Conservation (phyloP, 2,113 vertebrate species). For the Amia ocellicauda region DNA sequence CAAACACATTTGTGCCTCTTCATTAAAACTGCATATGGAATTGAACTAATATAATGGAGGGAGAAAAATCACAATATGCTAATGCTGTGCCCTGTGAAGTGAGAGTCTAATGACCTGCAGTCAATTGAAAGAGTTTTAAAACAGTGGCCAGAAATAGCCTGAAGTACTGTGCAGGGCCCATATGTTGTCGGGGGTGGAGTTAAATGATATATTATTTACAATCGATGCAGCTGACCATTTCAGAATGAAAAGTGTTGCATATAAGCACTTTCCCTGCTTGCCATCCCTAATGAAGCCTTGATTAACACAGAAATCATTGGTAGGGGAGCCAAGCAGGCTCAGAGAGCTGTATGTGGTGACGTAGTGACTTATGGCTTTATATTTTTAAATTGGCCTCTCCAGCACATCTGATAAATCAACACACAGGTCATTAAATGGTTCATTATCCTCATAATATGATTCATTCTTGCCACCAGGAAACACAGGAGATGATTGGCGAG, state of each 20-base stretch:
- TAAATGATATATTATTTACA: slow-evolving; percentile 21
- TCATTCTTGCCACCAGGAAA: slow-evolving; percentile 59
- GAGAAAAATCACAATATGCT: slow-evolving; percentile 7
- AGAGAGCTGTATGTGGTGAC: slow-evolving; percentile 18
- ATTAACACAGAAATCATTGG: slow-evolving; percentile 39
- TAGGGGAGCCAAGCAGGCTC: slow-evolving; percentile 16
- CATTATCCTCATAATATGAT: slow-evolving; percentile 74
- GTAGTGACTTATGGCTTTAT: slow-evolving; percentile 58
- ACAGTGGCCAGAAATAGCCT: slow-evolving; percentile 3
- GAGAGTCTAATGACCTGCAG: slow-evolving; percentile 2
- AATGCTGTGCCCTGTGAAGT: background rate
- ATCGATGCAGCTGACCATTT: slow-evolving; percentile 24
- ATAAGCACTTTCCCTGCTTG: slow-evolving; percentile 25
- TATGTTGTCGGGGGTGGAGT: slow-evolving; percentile 6
- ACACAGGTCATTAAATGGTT: slow-evolving; percentile 72
- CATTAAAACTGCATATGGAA: background rate
- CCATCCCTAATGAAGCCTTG: slow-evolving; percentile 31
- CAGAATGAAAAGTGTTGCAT: slow-evolving; percentile 17
- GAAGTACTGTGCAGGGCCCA: slow-evolving; percentile 6
- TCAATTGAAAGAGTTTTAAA: slow-evolving; percentile 10
- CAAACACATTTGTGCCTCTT: background rate
- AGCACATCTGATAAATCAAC: slow-evolving; percentile 75
- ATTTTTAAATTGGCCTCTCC: slow-evolving; percentile 66
- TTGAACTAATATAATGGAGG: background rate
- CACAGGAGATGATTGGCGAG: slow-evolving; percentile 40